These are phyloP conservation scores for Agrenia bidenticulata DNA, from an alignment of 2,888 invertebrate species.

Conservation along the genomic window DNA sequence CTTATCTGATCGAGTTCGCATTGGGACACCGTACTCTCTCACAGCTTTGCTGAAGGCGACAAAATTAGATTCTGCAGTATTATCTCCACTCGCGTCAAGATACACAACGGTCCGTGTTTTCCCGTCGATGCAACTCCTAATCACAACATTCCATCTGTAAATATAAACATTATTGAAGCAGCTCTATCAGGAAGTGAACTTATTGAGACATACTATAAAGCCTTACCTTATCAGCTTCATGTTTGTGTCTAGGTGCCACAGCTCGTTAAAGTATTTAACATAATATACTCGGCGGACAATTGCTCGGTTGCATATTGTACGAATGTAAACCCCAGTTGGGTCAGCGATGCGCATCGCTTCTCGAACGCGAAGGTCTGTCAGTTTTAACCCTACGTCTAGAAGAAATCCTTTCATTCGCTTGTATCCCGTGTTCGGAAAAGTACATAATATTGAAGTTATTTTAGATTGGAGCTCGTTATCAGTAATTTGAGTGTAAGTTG, in stretches of 20 bases:
- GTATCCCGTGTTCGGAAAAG: constrained; percentile 36
- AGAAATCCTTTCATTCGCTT: constrained; percentile 40
- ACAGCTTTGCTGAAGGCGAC: constrained; percentile 23
- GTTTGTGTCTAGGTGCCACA: constrained; percentile 42
- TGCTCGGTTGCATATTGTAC: constrained; percentile 25
- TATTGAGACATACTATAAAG: neutral
- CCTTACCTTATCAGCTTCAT: constrained; percentile 32
- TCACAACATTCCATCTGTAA: constrained; percentile 31
- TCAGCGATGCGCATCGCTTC: constrained; percentile 27
- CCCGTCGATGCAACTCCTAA: constrained; percentile 39
- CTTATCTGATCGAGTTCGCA: constrained; percentile 30
- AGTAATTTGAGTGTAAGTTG: neutral
- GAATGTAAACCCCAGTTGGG: constrained; percentile 29
- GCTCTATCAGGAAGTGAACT: too few species aligned
- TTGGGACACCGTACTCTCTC: constrained; percentile 23
- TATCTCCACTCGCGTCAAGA: constrained; percentile 25
- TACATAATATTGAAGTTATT: neutral
- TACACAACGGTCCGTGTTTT: constrained; percentile 28
- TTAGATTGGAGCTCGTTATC: neutral
- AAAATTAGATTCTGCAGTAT: constrained; percentile 25
- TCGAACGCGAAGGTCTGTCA: constrained; percentile 18
- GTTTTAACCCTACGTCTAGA: constrained; percentile 10
- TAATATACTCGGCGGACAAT: constrained; percentile 35
- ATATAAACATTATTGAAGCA: too few species aligned
- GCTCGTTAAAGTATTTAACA: constrained; percentile 30